Conservation (phyloP, 2,797 vertebrate genomes). For the Iguana delicatissima region DNA sequence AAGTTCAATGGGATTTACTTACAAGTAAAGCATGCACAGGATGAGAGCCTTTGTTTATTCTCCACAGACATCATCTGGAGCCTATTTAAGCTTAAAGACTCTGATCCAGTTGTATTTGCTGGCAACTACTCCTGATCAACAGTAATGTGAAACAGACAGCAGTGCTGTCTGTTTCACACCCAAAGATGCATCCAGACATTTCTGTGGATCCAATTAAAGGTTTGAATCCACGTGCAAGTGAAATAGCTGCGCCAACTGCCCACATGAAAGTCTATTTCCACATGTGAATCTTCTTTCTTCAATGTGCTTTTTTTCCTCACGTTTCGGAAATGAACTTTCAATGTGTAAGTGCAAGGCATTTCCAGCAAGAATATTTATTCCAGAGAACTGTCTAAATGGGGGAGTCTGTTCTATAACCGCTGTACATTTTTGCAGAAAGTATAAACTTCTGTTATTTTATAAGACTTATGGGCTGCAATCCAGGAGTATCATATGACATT, state of each 20-base stretch:
- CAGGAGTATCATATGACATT: not conserved
- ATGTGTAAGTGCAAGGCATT: no score
- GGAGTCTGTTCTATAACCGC: not conserved
- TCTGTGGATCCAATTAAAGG: not conserved
- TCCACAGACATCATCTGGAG: not conserved
- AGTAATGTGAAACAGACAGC: not conserved
- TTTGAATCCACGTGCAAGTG: no score
- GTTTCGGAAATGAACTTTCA: not conserved
- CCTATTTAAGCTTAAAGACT: not conserved
- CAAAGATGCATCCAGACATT: not conserved
- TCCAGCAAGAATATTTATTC: no score
- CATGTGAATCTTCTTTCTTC: not conserved
- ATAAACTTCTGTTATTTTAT: not conserved
- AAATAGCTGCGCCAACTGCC: not conserved
- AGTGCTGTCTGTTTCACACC: not conserved
- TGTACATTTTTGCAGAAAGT: not conserved
- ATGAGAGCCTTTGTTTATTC: not conserved
- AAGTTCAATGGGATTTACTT: no score
- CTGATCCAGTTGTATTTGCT: not conserved
- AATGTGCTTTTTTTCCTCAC: not conserved
- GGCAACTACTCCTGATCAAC: not conserved
- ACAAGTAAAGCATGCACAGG: not conserved
- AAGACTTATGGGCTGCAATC: not conserved
- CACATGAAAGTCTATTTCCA: not conserved
- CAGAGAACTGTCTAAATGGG: not conserved